These are phyloP conservation scores for Catagonus wagneri DNA, from an alignment of 2,113 vertebrate species.

Conservation along the genomic window DNA sequence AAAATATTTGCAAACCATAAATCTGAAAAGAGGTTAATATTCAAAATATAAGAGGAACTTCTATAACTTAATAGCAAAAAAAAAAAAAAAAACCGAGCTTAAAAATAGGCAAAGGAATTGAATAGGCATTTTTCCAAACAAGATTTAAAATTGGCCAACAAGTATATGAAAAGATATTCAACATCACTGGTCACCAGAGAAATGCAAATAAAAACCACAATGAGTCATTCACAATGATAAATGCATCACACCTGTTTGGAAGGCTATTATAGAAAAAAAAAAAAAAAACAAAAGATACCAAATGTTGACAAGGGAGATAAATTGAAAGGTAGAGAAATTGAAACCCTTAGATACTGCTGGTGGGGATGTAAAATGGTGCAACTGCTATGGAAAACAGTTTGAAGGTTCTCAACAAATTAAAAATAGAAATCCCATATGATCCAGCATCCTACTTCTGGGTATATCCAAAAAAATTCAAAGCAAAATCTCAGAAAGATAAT, in stretches of 20 bases:
- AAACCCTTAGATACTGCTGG: background rate
- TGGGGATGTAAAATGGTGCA: background rate
- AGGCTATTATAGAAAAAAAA: background rate
- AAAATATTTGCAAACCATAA: background rate
- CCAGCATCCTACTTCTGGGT: background rate
- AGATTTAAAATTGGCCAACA: background rate
- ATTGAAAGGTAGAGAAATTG: background rate
- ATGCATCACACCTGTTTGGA: conserved; percentile 40
- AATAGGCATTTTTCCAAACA: conserved; percentile 30
- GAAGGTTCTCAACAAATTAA: background rate
- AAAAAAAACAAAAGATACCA: background rate
- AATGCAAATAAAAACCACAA: conserved; percentile 34
- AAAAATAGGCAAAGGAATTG: background rate
- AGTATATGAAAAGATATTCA: background rate
- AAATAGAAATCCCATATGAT: background rate
- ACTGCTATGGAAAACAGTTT: background rate
- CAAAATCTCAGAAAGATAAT: background rate
- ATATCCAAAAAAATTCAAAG: background rate
- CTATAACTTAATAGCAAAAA: background rate
- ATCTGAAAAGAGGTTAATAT: background rate
- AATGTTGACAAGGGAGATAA: background rate
- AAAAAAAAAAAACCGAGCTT: background rate
- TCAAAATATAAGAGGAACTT: background rate
- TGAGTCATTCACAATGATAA: conserved; percentile 53
- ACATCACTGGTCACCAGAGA: background rate